These are phyloP conservation scores for Acanthurus lineatus DNA, from an alignment of 2,797 vertebrate genomes.

Conservation along the genomic window DNA sequence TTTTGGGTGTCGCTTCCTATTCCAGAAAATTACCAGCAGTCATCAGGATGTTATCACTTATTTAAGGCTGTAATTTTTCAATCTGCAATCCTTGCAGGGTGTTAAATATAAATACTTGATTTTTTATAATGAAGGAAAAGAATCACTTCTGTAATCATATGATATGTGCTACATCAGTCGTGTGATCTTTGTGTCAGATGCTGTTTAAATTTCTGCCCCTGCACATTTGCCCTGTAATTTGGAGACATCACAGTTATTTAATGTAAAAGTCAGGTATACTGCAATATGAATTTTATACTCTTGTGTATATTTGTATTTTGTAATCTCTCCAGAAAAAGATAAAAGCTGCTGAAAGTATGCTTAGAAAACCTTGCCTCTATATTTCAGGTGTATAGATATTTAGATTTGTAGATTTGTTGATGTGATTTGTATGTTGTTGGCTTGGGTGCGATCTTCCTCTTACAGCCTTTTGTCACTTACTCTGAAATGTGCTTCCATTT, in stretches of 20 bases:
- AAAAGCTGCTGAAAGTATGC: too few relatives aligned
- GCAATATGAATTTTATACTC: too few relatives aligned
- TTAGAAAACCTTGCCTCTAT: too few relatives aligned
- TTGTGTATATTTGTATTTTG: too few relatives aligned
- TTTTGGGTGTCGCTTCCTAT: slow-evolving; percentile 2
- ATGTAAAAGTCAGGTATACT: neutral
- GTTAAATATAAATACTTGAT: neutral
- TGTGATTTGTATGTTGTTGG: too few relatives aligned
- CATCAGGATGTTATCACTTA: neutral
- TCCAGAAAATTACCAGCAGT: neutral
- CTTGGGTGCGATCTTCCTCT: neutral
- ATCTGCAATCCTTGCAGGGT: neutral
- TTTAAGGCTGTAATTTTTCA: neutral
- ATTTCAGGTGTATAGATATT: too few relatives aligned
- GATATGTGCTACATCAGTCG: neutral
- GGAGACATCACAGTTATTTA: neutral
- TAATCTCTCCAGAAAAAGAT: too few relatives aligned
- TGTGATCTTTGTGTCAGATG: neutral
- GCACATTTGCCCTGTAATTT: neutral
- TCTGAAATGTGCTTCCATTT: neutral
- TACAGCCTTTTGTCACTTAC: neutral
- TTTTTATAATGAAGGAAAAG: neutral
- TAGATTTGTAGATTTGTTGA: too few relatives aligned
- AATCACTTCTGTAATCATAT: neutral
- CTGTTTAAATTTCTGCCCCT: neutral